Conservation (phyloP, 2,888 invertebrate genomes). For the Apodemia zela region DNA sequence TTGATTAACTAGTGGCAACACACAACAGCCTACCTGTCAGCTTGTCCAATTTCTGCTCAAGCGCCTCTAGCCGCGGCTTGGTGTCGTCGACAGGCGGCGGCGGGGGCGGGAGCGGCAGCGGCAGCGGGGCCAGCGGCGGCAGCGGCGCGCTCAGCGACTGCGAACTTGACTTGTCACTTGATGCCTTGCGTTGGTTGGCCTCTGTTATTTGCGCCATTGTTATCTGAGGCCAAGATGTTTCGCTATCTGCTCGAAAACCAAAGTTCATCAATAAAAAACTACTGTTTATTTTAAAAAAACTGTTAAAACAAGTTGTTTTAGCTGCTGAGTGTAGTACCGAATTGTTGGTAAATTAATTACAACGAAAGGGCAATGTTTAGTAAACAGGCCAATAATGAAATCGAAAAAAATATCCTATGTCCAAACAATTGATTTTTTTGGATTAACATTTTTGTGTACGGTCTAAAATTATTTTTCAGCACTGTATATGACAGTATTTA, state of each 20-base stretch:
- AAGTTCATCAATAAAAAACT: too few species aligned
- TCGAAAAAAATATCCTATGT: too few species aligned
- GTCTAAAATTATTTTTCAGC: too few species aligned
- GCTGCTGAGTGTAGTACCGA: too few species aligned
- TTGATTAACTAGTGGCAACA: too few species aligned
- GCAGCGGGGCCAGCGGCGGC: conserved; percentile 25
- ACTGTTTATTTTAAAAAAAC: background rate
- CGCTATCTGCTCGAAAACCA: conserved; percentile 44
- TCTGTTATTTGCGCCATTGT: conserved; percentile 67
- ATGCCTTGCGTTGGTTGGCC: conserved; percentile 64
- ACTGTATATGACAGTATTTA: too few species aligned
- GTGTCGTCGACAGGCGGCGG: conserved; percentile 33
- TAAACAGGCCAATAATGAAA: too few species aligned
- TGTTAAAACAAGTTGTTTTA: too few species aligned
- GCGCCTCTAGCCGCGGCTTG: conserved; percentile 43
- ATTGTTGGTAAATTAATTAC: too few species aligned
- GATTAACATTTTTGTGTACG: too few species aligned
- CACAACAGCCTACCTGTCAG: conserved; percentile 46
- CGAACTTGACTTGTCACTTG: conserved; percentile 57
- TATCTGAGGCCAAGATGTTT: conserved; percentile 69
- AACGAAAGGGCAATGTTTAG: too few species aligned
- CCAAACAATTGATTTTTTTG: too few species aligned
- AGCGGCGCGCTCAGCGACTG: conserved; percentile 45
- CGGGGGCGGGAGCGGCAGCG: conserved; percentile 32
- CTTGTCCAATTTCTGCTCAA: conserved; percentile 61